phyloP scores from a whole-genome alignment of 1,140 invertebrate genomes.

The Samia ricini region DNA sequence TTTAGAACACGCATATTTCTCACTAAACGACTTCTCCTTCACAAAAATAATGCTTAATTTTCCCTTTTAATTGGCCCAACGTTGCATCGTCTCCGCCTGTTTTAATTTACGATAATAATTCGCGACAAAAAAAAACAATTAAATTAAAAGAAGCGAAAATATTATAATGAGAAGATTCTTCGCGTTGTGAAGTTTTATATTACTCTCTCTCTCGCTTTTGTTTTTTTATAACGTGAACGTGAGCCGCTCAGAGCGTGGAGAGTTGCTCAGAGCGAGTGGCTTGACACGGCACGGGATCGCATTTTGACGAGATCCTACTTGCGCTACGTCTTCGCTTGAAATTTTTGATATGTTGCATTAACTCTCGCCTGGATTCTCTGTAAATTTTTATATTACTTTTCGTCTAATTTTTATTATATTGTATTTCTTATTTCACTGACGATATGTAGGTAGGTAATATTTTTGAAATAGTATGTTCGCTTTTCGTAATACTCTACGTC shows the following conservation, averaged over 20 bases:
- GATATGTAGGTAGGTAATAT: too few relatives aligned
- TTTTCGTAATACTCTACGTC: too few relatives aligned
- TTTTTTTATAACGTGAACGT: background rate
- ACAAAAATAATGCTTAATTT: background rate
- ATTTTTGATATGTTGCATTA: too few relatives aligned
- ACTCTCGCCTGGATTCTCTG: too few relatives aligned
- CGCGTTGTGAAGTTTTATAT: background rate
- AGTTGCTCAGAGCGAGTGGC: too few relatives aligned
- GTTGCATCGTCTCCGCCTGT: background rate
- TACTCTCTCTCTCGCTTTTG: background rate
- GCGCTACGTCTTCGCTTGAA: background rate
- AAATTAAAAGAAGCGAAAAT: conserved; percentile 7
- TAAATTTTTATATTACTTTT: too few relatives aligned
- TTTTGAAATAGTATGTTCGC: too few relatives aligned
- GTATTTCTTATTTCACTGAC: too few relatives aligned
- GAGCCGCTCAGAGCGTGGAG: background rate
- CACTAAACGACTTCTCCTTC: background rate
- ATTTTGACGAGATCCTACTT: background rate
- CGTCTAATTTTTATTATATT: too few relatives aligned
- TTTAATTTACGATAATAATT: conserved; percentile 1
- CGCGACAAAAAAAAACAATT: background rate
- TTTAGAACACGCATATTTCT: conserved; percentile 44
- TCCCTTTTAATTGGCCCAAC: background rate
- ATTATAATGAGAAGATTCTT: background rate
- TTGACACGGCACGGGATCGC: too few relatives aligned